phyloP scores from a whole-genome alignment of 1,140 invertebrate genomes.

The Drosophila simulans region DNA sequence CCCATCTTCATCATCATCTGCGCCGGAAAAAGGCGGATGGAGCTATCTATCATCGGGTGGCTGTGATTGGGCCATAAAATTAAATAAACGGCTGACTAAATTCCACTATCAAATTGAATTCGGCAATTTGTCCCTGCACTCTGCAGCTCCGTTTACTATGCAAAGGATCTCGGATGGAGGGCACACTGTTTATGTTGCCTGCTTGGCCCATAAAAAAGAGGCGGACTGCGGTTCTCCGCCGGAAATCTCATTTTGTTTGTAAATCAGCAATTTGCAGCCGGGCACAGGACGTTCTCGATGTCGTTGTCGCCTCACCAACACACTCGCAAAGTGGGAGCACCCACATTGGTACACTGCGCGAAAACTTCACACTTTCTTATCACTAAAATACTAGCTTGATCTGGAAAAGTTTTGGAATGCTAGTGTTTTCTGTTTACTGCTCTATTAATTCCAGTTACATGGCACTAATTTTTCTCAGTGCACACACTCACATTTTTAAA shows the following conservation, averaged over 20 bases:
- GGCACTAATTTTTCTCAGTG: conserved; percentile 17
- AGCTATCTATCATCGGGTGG: conserved; percentile 25
- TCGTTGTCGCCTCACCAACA: conserved; percentile 49
- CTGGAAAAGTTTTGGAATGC: too few relatives aligned
- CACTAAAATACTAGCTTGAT: too few relatives aligned
- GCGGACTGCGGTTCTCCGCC: conserved; percentile 45
- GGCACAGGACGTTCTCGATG: conserved; percentile 59
- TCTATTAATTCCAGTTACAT: too few relatives aligned
- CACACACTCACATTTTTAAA: conserved; percentile 63
- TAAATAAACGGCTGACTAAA: conserved; percentile 75
- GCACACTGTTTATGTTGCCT: conserved; percentile 63
- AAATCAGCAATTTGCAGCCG: conserved; percentile 80
- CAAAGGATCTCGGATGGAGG: conserved; percentile 40
- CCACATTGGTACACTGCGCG: conserved; percentile 11
- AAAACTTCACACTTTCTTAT: neutral
- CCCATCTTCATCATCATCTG: neutral
- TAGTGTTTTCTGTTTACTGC: too few relatives aligned
- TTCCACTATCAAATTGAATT: conserved; percentile 81
- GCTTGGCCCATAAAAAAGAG: conserved; percentile 55
- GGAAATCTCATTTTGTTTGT: conserved; percentile 81
- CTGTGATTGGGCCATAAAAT: conserved; percentile 68
- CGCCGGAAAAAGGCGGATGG: neutral
- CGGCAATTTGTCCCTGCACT: conserved; percentile 73
- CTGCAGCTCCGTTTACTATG: conserved; percentile 63
- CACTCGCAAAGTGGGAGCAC: conserved; percentile 13